Conservation (phyloP, 2,797 vertebrate genomes). For the Girardinus metallicus region DNA sequence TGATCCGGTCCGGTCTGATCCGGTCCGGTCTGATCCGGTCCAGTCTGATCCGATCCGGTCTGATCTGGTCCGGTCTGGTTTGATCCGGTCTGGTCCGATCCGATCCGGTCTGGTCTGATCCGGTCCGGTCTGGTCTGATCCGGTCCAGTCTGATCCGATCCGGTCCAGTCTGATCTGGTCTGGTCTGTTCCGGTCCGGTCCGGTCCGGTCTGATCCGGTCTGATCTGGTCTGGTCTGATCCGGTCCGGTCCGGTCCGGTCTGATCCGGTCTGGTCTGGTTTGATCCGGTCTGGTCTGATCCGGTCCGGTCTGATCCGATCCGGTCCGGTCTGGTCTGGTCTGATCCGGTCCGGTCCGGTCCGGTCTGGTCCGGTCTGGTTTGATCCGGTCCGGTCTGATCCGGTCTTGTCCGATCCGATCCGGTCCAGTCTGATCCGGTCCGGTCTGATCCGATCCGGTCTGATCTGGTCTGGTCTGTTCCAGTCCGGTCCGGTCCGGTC, state of each 20-base stretch:
- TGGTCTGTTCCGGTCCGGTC: too few relatives aligned
- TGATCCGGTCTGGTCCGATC: accelerated
- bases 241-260: constrained; percentile 40
- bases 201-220: too few relatives aligned
- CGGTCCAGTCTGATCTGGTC: constrained; percentile 22
- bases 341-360: too few relatives aligned
- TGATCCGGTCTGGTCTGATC: too few relatives aligned
- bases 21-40: constrained; percentile 21
- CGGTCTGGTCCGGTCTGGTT: too few relatives aligned
- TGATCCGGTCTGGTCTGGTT: neutral
- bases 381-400: accelerated
- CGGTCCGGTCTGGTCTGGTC: constrained; percentile 37
- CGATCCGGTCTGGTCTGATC: too few relatives aligned
- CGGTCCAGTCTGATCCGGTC: neutral
- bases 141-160: constrained; percentile 28
- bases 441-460: accelerated
- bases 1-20: constrained; percentile 30
- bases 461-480: constrained; percentile 45
- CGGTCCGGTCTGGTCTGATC: neutral
- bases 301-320: too few relatives aligned
- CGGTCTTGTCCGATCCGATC: constrained; percentile 34
- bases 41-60: neutral
- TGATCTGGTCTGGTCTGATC: neutral
- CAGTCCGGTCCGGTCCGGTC: constrained; percentile 35
- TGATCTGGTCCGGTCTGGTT: constrained; percentile 35